Base-by-base conservation (phyloP, 2,888 invertebrate species). In the Spilosoma lubricipeda region DNA sequence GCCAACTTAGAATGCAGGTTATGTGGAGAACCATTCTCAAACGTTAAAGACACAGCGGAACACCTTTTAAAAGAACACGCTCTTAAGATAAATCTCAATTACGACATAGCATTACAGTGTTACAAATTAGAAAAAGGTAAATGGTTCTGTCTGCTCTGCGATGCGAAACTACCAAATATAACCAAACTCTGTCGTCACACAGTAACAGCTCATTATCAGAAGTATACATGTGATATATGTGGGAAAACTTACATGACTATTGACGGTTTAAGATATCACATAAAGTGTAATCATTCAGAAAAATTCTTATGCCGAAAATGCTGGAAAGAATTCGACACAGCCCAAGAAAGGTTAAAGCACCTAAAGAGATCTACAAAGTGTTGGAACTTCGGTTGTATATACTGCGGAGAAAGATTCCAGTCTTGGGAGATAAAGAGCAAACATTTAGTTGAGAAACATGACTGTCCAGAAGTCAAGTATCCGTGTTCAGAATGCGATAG, bases 181-280 rank as follows among this genome's bases (percentile, higher is more conserved):
- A 89, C 87, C 0, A 93, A 90, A 27, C 85, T 95, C 0, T 90
- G 91, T 70, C 87, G 93, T 8, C 95, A 95, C 70, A 94, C 93
- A n/a, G 48, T 64, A 3, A 90, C 92, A 0, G 79, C 91, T 0
- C 95, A 95, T 81, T 95, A 91, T 59, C 87, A 87, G 36, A 90
- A 90, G 39, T 92, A 86, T 68, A 93, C 93, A 0, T 95, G 95
- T 71, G 94, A 95, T 67, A 82, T 90, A 0, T 95, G 95, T 72
- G 95, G 93, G 3, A 89, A 91, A n/a, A 88, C 89, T 45, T 95
- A 95, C 76, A 78, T 92, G 30, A 89, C 91, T 0, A 87, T 86
- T 3, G 93, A 93, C 68, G 91, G 91, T 0, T 84, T 95, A 42
- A 92, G 89, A 52, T 92, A 94, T 75, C 95, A 95, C 70, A 88